Conservation (phyloP, 2,797 vertebrate genomes). For the Tauraco hartlaubi region DNA sequence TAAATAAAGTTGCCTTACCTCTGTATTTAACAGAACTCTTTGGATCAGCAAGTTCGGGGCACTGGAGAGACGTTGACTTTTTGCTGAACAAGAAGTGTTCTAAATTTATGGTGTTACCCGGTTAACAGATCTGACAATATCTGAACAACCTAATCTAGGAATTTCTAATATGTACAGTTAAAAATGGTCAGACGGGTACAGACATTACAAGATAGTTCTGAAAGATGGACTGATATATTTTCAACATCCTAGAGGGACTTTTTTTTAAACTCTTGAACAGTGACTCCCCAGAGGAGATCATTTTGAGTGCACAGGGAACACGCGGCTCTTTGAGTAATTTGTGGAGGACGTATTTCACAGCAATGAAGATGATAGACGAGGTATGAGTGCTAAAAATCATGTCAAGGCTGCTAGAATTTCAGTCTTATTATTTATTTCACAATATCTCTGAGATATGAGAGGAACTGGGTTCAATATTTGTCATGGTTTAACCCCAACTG, state of each 20-base stretch:
- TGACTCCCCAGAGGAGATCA: background rate
- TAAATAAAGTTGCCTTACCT: background rate
- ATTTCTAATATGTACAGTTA: background rate
- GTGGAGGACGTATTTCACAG: background rate
- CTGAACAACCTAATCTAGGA: background rate
- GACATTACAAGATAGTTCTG: background rate
- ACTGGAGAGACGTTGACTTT: background rate
- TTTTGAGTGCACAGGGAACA: background rate
- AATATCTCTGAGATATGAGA: background rate
- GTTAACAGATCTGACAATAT: background rate
- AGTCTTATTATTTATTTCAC: conserved; percentile 40
- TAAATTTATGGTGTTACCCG: background rate
- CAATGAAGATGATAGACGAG: background rate
- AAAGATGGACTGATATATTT: background rate
- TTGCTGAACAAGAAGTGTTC: background rate
- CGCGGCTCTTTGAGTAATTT: background rate
- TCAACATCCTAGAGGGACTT: background rate
- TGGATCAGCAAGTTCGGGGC: background rate
- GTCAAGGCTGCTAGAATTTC: background rate
- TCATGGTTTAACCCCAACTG: too few species aligned
- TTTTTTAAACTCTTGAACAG: background rate
- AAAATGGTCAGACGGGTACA: background rate
- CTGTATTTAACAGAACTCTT: background rate
- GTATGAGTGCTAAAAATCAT: conserved; percentile 2
- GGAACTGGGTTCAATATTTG: background rate